A percentile compares a stretch with the other conserved stretches of the same genome.
phyloP scores from a whole-genome alignment of 2,888 invertebrate genomes.

The Antheraea yamamai region DNA sequence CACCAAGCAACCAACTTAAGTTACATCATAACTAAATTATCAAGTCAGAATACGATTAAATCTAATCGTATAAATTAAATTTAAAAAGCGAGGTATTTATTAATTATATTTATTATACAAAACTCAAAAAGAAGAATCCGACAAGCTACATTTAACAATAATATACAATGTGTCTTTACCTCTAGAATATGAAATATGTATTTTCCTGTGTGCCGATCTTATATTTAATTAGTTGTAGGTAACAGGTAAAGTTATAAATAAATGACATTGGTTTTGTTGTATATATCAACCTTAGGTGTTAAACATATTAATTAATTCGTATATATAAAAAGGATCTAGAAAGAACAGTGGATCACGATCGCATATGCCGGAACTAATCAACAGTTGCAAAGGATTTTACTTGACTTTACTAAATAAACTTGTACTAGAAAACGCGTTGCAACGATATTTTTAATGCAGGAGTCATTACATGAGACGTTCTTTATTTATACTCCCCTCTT shows the following conservation, averaged over 20 bases:
- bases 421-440: not conserved
- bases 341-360: not conserved
- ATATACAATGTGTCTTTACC: not conserved
- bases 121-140: no score
- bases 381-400: not conserved
- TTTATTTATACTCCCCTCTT: no score
- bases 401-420: not conserved
- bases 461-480: no score
- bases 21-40: no score
- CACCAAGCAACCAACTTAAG: no score
- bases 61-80: no score
- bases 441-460: not conserved
- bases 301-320: not conserved
- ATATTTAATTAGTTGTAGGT: not conserved
- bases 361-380: not conserved
- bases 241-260: slow-evolving; percentile 12
- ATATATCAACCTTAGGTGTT: not conserved
- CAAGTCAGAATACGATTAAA: no score
- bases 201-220: not conserved
- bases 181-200: not conserved
- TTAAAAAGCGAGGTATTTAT: no score
- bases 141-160: not conserved
- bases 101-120: no score
- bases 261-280: not conserved
- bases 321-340: not conserved